phyloP scores from a whole-genome alignment of 30 jellyfish, hydroid and myxozoan species.

The Pelagia noctiluca region DNA sequence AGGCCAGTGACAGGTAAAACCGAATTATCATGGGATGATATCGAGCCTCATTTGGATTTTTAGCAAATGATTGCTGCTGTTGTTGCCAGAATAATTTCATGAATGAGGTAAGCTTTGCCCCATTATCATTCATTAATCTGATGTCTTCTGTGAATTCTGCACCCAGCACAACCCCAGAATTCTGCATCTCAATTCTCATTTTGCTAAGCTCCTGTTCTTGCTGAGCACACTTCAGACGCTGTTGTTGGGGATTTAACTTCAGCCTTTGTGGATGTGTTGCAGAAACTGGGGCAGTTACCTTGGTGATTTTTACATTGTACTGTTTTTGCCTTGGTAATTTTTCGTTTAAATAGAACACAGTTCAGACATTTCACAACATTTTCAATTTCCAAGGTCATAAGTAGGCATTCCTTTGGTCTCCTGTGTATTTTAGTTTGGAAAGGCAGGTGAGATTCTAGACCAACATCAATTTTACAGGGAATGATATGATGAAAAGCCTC shows the following conservation, averaged over 20 bases:
- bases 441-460: conserved; percentile 16
- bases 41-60: too few species aligned
- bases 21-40: conserved; percentile 65
- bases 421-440: conserved; percentile 1
- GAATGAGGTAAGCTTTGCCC: conserved; percentile 50
- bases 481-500: conserved; percentile 18
- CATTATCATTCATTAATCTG: conserved; percentile 8
- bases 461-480: conserved; percentile 21
- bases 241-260: conserved; percentile 57
- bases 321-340: conserved; percentile 2
- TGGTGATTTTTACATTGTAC: conserved; percentile 14
- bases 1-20: conserved; percentile 45
- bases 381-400: conserved; percentile 18
- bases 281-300: too few species aligned
- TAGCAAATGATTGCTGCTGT: conserved; percentile 8
- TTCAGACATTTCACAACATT: neutral
- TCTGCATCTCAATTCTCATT: conserved; percentile 18
- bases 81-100: conserved; percentile 60
- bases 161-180: conserved; percentile 16
- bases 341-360: conserved; percentile 4
- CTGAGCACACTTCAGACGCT: conserved; percentile 51
- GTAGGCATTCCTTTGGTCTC: conserved; percentile 28
- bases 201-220: conserved; percentile 6
- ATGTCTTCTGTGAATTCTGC: conserved; percentile 26
- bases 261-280: conserved; percentile 45